Evolutionary conservation across 2,888 invertebrate genomes (phyloP).

Genomic region (Yponomeuta evonymella): DNA sequence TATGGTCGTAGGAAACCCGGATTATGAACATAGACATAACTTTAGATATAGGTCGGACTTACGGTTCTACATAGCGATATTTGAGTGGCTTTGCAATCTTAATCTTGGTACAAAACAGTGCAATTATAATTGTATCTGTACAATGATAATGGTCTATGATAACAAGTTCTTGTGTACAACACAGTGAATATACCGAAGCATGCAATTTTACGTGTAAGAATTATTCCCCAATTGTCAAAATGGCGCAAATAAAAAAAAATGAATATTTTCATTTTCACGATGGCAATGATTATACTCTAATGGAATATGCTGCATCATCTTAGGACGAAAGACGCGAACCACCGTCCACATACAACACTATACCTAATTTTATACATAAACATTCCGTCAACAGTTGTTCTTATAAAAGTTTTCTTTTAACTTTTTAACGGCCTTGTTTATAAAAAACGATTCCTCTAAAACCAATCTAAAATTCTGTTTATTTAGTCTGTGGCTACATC

Average conservation of each 20-base stretch:
- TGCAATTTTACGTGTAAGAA: neutral
- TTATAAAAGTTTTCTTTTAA: conserved; percentile 51
- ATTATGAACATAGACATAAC: no score
- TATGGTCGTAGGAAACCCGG: no score
- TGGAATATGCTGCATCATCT: neutral
- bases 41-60: no score
- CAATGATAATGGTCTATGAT: neutral
- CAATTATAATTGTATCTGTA: neutral
- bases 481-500: no score
- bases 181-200: conserved; percentile 23
- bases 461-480: no score
- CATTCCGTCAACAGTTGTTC: conserved; percentile 47
- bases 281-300: conserved; percentile 1
- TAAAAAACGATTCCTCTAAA: no score
- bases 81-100: no score
- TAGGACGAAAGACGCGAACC: conserved; percentile 25
- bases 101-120: neutral
- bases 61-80: no score
- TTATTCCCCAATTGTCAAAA: neutral
- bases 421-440: neutral
- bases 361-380: conserved; percentile 53
- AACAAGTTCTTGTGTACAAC: conserved; percentile 13
- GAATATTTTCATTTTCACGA: neutral
- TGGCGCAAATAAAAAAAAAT: neutral
- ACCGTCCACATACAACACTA: conserved; percentile 37